phyloP scores from a whole-genome alignment of 2,888 invertebrate genomes.

The Plagodis dolabraria region DNA sequence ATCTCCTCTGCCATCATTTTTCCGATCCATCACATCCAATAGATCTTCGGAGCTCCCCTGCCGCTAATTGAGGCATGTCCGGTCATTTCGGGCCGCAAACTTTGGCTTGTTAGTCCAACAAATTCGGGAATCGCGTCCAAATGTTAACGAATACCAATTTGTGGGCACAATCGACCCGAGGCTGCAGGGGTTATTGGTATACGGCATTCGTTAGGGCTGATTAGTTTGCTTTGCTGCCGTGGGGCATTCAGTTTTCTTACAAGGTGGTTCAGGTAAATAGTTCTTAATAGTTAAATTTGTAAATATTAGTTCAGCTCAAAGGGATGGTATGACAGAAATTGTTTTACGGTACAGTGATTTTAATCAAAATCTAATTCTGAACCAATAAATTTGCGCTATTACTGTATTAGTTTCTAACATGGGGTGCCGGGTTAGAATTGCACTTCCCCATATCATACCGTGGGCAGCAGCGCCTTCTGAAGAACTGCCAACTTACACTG shows the following conservation, averaged over 20 bases:
- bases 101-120: constrained; percentile 75
- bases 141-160: constrained; percentile 81
- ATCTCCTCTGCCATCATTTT: constrained; percentile 14
- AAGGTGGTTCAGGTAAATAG: constrained; percentile 34
- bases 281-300: constrained; percentile 13
- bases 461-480: too few species aligned
- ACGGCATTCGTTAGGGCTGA: constrained; percentile 66
- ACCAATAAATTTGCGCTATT: too few species aligned
- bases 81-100: constrained; percentile 71
- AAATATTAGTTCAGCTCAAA: not conserved
- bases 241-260: constrained; percentile 35
- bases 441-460: too few species aligned
- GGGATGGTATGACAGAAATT: too few species aligned
- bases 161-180: constrained; percentile 48
- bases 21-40: constrained; percentile 40
- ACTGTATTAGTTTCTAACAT: too few species aligned
- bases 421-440: too few species aligned
- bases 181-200: constrained; percentile 48
- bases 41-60: constrained; percentile 47
- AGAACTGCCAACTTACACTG: too few species aligned
- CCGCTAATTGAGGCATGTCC: constrained; percentile 79
- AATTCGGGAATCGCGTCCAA: constrained; percentile 78
- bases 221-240: constrained; percentile 60
- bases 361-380: too few species aligned
- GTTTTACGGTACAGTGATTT: too few species aligned